These are phyloP conservation scores for Tachysurus vachellii DNA, from an alignment of 2,113 vertebrate genomes.

Conservation along the genomic window DNA sequence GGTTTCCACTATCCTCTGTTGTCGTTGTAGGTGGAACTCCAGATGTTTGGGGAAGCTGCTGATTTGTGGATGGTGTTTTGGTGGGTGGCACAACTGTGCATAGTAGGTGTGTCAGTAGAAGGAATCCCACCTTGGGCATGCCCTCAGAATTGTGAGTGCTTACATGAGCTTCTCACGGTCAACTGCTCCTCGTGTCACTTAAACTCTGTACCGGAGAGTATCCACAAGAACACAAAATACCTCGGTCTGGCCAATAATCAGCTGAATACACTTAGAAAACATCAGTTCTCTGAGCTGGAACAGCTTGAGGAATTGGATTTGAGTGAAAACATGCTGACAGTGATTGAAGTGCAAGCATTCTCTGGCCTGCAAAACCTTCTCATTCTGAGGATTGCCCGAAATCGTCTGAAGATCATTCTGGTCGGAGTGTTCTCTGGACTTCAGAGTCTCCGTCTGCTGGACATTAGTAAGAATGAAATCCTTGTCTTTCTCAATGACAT, in stretches of 20 bases:
- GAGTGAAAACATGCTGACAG: constrained; percentile 77
- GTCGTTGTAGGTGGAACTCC: constrained; percentile 60
- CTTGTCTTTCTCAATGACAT: constrained; percentile 83
- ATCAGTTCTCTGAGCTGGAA: constrained; percentile 73
- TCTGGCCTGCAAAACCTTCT: constrained; percentile 67
- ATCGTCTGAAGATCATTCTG: constrained; percentile 79
- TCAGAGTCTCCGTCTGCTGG: constrained; percentile 72
- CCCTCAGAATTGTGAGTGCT: constrained; percentile 75
- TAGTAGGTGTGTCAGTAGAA: constrained; percentile 52
- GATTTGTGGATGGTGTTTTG: constrained; percentile 61
- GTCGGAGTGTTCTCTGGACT: constrained; percentile 77
- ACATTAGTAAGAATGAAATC: constrained; percentile 82
- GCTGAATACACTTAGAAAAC: constrained; percentile 70
- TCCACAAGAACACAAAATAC: constrained; percentile 68
- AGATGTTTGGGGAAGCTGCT: constrained; percentile 66
- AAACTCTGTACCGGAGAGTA: constrained; percentile 64
- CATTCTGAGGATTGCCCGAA: constrained; percentile 70
- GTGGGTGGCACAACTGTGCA: constrained; percentile 64
- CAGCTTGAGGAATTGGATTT: constrained; percentile 80
- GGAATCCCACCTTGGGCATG: constrained; percentile 65
- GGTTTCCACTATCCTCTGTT: background rate
- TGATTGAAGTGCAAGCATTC: constrained; percentile 80
- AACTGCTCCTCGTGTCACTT: constrained; percentile 76
- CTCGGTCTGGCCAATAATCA: constrained; percentile 80
- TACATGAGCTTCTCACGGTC: constrained; percentile 62